Evolutionary conservation across 2,888 invertebrate genomes (phyloP).

Genomic region (Zeuzera pyrina): DNA sequence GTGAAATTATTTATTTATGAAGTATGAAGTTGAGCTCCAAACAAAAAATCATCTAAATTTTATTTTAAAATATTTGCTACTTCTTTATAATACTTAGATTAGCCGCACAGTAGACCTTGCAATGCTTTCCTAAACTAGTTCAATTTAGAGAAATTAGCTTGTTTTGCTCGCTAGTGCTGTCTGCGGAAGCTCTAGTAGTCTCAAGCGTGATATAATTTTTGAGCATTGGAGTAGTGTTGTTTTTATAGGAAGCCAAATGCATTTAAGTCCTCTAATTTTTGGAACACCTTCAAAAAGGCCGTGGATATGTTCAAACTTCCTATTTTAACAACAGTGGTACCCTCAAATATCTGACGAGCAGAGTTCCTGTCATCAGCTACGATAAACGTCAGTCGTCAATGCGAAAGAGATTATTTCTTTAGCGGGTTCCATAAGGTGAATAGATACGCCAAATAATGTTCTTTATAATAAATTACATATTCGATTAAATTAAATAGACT

Average conservation of each 20-base stretch:
- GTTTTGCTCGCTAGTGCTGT: conserved; percentile 41
- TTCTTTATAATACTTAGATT: conserved; percentile 25
- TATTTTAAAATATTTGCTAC: neutral
- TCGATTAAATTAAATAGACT: too few relatives aligned
- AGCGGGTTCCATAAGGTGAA: conserved; percentile 18
- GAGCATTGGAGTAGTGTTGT: conserved; percentile 61
- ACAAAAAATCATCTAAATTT: too few relatives aligned
- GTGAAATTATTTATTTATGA: neutral
- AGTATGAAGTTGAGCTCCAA: too few relatives aligned
- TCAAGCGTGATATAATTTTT: conserved; percentile 34
- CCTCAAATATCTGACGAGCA: conserved; percentile 68
- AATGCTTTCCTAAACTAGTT: conserved; percentile 50
- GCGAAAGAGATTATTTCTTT: conserved; percentile 3
- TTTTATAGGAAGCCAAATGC: conserved; percentile 29
- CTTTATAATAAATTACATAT: too few relatives aligned
- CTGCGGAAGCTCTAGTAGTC: conserved; percentile 26
- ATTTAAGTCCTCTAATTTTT: conserved; percentile 13
- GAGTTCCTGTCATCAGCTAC: conserved; percentile 66
- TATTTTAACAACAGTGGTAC: conserved; percentile 32
- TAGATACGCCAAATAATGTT: too few relatives aligned
- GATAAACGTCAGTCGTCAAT: conserved; percentile 19
- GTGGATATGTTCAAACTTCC: conserved; percentile 21
- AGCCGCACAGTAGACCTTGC: conserved; percentile 52
- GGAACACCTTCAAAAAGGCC: conserved; percentile 15
- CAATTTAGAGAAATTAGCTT: conserved; percentile 40